These are phyloP conservation scores for Mionectes macconnelli DNA, from an alignment of 2,113 vertebrate genomes.

Conservation along the genomic window DNA sequence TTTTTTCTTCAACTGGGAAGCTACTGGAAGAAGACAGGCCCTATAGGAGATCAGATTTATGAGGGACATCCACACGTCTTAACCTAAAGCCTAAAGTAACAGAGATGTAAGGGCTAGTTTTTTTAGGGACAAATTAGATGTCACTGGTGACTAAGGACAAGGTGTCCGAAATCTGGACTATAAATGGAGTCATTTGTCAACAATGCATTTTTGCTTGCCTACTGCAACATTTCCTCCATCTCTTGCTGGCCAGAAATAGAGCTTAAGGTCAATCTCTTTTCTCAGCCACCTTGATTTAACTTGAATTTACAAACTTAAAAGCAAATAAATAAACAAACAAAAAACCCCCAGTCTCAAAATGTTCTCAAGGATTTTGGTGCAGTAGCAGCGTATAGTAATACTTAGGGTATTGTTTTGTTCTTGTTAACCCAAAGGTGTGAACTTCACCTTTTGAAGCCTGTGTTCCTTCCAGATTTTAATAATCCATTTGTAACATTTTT, in stretches of 20 bases:
- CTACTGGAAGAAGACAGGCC: constrained; percentile 4
- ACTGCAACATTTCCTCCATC: constrained; percentile 40
- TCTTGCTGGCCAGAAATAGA: constrained; percentile 22
- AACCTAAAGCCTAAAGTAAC: constrained; percentile 73
- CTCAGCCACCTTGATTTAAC: not conserved
- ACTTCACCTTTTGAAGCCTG: constrained; percentile 31
- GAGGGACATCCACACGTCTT: constrained; percentile 59
- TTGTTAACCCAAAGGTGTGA: constrained; percentile 52
- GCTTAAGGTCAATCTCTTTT: constrained; percentile 52
- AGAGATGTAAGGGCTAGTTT: constrained; percentile 68
- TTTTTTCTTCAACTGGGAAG: constrained; percentile 3
- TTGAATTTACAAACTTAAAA: not conserved
- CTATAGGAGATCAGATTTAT: constrained; percentile 73
- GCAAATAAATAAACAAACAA: not conserved
- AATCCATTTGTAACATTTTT: constrained; percentile 53
- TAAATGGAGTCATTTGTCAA: constrained; percentile 74
- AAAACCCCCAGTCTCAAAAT: not conserved
- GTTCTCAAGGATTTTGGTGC: not conserved
- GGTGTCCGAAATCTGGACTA: constrained; percentile 70
- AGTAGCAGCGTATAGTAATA: not conserved
- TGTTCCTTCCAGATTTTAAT: constrained; percentile 56
- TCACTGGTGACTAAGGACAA: constrained; percentile 74
- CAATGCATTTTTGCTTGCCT: constrained; percentile 56
- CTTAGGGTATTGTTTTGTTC: not conserved
- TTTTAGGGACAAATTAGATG: constrained; percentile 75